Evolutionary conservation across 1,140 invertebrate genomes (phyloP).

Genomic region (Notospermus geniculatus): DNA sequence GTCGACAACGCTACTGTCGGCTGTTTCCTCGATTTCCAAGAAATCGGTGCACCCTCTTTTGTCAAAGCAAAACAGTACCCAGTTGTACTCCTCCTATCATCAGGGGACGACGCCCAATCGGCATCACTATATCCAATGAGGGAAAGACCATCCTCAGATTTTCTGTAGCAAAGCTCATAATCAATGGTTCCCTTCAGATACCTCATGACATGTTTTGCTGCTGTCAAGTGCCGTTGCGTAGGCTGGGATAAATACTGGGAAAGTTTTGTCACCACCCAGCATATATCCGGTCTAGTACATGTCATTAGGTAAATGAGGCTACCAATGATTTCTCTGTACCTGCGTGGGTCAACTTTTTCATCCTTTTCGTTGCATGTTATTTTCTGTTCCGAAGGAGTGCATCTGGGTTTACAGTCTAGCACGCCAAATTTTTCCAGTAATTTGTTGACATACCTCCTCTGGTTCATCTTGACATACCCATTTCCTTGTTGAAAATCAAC

Average conservation of each 20-base stretch:
- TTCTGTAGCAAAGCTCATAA: constrained; percentile 15
- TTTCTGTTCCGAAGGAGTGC: constrained; percentile 10
- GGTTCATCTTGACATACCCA: constrained; percentile 13
- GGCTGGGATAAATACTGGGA: constrained; percentile 16
- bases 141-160: constrained; percentile 6
- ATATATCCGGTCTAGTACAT: constrained; percentile 19
- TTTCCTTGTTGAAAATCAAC: constrained; percentile 17
- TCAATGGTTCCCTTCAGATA: constrained; percentile 21
- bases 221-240: neutral
- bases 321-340: constrained; percentile 17
- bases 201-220: constrained; percentile 19
- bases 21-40: constrained; percentile 59
- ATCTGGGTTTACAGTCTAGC: constrained; percentile 16
- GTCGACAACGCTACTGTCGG: constrained; percentile 57
- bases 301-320: constrained; percentile 20
- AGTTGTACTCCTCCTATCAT: constrained; percentile 13
- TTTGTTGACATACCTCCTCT: constrained; percentile 14
- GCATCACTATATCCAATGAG: constrained; percentile 17
- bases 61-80: constrained; percentile 16
- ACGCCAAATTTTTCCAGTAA: constrained; percentile 15
- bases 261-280: constrained; percentile 19
- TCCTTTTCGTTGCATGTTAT: neutral
- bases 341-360: constrained; percentile 11
- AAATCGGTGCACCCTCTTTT: constrained; percentile 14
- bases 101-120: constrained; percentile 14